A percentile compares a stretch with the other conserved stretches of the same genome.
Conservation (phyloP, 2,797 vertebrate genomes). For the Remorina albescens region DNA sequence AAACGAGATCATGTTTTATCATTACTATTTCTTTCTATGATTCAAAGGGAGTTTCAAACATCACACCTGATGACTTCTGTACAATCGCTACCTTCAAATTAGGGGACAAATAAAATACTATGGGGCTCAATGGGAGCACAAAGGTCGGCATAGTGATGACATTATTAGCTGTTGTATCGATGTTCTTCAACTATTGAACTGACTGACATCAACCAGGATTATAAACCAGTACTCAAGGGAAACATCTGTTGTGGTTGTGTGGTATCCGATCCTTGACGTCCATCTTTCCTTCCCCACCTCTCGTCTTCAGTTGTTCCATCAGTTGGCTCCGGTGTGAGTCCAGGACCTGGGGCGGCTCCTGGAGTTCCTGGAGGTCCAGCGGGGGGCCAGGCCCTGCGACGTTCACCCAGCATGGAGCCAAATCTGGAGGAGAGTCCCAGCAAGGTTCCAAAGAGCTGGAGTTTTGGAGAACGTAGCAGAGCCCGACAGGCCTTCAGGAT, state of each 20-base stretch:
- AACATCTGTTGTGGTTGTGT: neutral
- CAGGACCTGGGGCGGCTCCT: slow-evolving; percentile 3
- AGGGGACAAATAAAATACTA: too few relatives aligned
- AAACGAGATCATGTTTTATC: too few relatives aligned
- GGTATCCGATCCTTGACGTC: neutral
- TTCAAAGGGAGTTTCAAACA: too few relatives aligned
- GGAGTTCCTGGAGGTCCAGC: slow-evolving; percentile 41
- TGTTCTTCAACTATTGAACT: too few relatives aligned
- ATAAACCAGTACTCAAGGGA: neutral
- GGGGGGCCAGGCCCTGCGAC: slow-evolving; percentile 82
- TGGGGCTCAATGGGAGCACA: too few relatives aligned
- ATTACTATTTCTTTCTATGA: too few relatives aligned
- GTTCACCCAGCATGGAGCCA: slow-evolving; percentile 94
- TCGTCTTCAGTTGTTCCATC: slow-evolving; percentile 38
- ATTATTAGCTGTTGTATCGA: too few relatives aligned
- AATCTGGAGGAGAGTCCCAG: slow-evolving; percentile 95
- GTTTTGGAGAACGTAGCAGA: slow-evolving; percentile 93
- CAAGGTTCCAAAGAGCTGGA: slow-evolving; percentile 98
- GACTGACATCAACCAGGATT: neutral
- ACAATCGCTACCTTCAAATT: too few relatives aligned
- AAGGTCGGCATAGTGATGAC: too few relatives aligned
- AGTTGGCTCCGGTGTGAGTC: slow-evolving; percentile 29
- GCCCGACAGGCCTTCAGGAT: slow-evolving; percentile 93
- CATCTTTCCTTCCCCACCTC: neutral
- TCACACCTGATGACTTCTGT: too few relatives aligned